Percentiles rank a stretch among this genome's conserved stretches.
Evolutionary conservation across 2,797 vertebrate genomes (phyloP).

Genomic region (Balearica regulorum): DNA sequence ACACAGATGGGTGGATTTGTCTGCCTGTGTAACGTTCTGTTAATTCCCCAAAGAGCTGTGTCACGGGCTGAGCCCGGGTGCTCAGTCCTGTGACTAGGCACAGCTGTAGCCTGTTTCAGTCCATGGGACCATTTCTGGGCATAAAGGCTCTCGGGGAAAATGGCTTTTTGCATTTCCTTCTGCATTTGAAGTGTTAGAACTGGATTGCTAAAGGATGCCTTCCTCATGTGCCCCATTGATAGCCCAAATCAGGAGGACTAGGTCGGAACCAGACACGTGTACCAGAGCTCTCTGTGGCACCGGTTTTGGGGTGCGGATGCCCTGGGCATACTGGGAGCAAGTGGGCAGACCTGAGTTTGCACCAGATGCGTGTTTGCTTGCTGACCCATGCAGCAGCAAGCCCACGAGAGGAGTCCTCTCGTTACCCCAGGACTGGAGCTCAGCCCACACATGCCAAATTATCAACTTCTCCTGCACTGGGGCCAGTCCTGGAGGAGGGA

Average conservation of each 20-base stretch:
- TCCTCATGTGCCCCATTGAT: not conserved
- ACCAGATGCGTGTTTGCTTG: not conserved
- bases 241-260: not conserved
- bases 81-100: not conserved
- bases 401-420: fast-evolving
- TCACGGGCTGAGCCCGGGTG: fast-evolving
- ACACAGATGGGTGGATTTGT: fast-evolving
- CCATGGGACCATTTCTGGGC: not conserved
- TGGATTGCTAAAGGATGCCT: not conserved
- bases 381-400: not conserved
- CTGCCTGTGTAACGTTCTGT: not conserved
- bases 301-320: not conserved
- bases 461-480: fast-evolving
- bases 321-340: not conserved
- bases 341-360: fast-evolving
- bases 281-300: not conserved
- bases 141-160: not conserved
- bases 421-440: not conserved
- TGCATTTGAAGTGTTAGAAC: not conserved
- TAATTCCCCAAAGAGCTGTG: fast-evolving
- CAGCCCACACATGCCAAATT: not conserved
- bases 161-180: not conserved
- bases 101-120: fast-evolving
- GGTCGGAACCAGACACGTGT: fast-evolving
- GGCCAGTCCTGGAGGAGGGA: not conserved